Percentiles rank a stretch among this genome's conserved stretches.
phyloP scores from a whole-genome alignment of 2,797 vertebrate species.

The Argya squamiceps region DNA sequence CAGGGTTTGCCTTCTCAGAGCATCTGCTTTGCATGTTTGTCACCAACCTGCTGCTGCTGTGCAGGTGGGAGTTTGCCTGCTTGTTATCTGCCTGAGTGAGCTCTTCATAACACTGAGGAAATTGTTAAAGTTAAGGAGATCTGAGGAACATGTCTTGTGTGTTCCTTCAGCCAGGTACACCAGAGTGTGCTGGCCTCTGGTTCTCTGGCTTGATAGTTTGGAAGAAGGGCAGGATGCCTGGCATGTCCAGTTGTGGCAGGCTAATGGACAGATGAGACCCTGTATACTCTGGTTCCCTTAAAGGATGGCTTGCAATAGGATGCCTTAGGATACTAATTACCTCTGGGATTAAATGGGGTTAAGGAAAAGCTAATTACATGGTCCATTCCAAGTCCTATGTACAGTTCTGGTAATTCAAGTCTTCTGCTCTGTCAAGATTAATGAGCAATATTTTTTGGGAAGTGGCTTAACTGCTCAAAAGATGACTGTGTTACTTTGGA shows the following conservation, averaged over 20 bases:
- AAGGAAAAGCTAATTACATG: not conserved
- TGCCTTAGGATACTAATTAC: not conserved
- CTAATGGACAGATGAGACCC: not conserved
- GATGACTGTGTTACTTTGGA: not conserved
- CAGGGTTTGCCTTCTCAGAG: not conserved
- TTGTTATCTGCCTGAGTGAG: not conserved
- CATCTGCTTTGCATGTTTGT: not conserved
- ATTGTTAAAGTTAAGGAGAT: not conserved
- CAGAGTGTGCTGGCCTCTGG: not conserved
- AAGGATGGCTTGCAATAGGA: not conserved
- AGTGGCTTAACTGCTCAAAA: not conserved
- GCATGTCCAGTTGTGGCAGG: not conserved
- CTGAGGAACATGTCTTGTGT: rapidly evolving
- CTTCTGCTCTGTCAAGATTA: not conserved
- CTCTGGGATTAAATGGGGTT: not conserved
- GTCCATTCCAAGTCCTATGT: not conserved
- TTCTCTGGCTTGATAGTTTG: not conserved
- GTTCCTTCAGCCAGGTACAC: not conserved
- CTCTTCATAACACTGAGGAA: not conserved
- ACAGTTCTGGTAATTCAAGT: not conserved
- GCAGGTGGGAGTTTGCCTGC: not conserved
- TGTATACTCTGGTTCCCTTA: not conserved
- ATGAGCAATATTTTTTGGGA: not conserved
- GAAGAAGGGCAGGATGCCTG: not conserved
- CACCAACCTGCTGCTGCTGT: not conserved